A percentile compares a stretch with the other conserved stretches of the same genome.
Evolutionary conservation across 2,888 invertebrate species (phyloP).

Genomic region (Aproaerema taeniolella): DNA sequence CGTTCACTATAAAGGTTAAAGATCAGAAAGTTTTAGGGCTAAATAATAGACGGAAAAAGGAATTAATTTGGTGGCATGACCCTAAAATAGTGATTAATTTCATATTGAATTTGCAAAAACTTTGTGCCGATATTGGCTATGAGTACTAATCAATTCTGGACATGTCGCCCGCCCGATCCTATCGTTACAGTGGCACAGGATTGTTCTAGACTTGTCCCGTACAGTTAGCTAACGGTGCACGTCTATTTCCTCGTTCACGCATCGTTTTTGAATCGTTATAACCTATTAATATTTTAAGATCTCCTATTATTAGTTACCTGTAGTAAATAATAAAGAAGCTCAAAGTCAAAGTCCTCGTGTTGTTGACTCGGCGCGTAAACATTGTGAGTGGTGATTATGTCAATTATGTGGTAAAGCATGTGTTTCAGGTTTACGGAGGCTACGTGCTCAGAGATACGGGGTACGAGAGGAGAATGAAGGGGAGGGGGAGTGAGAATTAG

Average conservation of each 20-base stretch:
- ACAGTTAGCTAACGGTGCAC: constrained; percentile 71
- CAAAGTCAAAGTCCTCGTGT: constrained; percentile 7
- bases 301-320: neutral
- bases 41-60: too few relatives aligned
- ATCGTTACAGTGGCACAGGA: constrained; percentile 54
- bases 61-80: too few relatives aligned
- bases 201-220: constrained; percentile 67
- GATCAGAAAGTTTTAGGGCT: too few relatives aligned
- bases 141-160: constrained; percentile 55
- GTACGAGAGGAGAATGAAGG: neutral
- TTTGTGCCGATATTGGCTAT: neutral
- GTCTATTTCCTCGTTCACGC: constrained; percentile 64
- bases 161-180: constrained; percentile 57
- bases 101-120: neutral
- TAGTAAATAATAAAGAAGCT: neutral
- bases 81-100: too few relatives aligned
- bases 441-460: neutral
- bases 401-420: constrained; percentile 10
- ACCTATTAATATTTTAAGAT: constrained; percentile 3
- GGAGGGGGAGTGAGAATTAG: constrained; percentile 12
- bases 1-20: too few relatives aligned
- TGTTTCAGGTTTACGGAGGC: constrained; percentile 11
- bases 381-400: constrained; percentile 6
- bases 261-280: constrained; percentile 48
- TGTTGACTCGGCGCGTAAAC: constrained; percentile 1